Conservation (phyloP, 2,797 vertebrate species). For the Hoplostethus atlanticus region DNA sequence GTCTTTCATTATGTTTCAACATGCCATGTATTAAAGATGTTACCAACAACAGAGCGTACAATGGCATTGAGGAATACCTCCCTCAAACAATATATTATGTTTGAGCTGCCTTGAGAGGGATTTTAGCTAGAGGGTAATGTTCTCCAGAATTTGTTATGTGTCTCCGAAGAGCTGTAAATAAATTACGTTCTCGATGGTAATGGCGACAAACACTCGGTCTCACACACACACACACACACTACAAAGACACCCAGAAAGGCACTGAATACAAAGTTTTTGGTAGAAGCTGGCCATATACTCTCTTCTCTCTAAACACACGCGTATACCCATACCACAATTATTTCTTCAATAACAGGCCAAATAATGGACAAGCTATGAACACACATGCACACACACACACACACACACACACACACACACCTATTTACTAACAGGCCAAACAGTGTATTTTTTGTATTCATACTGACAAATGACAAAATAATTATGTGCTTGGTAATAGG, state of each 20-base stretch:
- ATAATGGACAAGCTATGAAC: constrained; percentile 30
- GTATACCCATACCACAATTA: constrained; percentile 3
- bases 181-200: constrained; percentile 24
- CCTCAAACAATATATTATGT: constrained; percentile 8
- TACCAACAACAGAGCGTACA: neutral
- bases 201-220: constrained; percentile 2
- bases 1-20: too few species aligned
- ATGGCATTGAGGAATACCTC: neutral
- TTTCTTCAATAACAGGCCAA: constrained; percentile 34
- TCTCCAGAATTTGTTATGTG: constrained; percentile 24
- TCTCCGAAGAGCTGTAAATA: constrained; percentile 27
- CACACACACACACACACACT: neutral
- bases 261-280: neutral
- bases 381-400: neutral
- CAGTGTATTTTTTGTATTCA: constrained; percentile 16
- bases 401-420: neutral
- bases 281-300: neutral
- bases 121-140: constrained; percentile 22
- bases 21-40: neutral
- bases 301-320: constrained; percentile 34
- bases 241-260: constrained; percentile 6
- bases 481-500: constrained; percentile 34
- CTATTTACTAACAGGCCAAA: constrained; percentile 27
- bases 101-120: neutral
- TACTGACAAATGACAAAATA: constrained; percentile 33